Base-by-base conservation (phyloP, 2,113 vertebrate genomes). In the Sylvicapra grimmia region DNA sequence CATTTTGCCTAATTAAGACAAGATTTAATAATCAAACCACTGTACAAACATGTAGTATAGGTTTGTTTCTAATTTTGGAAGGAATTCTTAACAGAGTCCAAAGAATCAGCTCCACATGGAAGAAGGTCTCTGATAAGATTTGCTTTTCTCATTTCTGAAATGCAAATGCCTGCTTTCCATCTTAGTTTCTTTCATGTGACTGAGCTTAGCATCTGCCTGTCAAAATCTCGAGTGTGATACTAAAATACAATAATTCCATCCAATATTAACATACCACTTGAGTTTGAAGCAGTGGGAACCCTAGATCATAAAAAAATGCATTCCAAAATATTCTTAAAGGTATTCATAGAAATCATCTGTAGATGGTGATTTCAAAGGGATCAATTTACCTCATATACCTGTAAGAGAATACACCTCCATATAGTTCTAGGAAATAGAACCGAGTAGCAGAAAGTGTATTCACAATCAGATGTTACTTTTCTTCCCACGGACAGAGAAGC, bases 1-100 rank as follows among this genome's bases (percentile, higher is more conserved):
- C 98, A 99, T 99, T 99, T 98, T 98, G 98, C 91, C 98, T 99
- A 99, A 99, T 99, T 99, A 99, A 98, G 98, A 98, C 98, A 98
- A 98, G 98, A 98, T 99, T 99, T 99, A 99, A 99, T 99, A 99
- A 99, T 98, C 98, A 98, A 99, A 98, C 98, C 98, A 98, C 98
- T 99, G 98, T 98, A 99, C 98, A 99, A 99, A 98, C 98, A 98
- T 98, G 97, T 95, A 98, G 97, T 98, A 97, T 89, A 98, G 95
- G 98, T 98, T 99, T 99, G 99, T 98, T 99, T 99, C 98, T 99
- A 98, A 99, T 99, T 99, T 98, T 86, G 97, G 96, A 93, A 98
- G 90, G 98, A 99, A 99, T 99, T 98, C 97, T 98, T 98, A 97
- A 98, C 98, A 98, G 98, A 98, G 98, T 98, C 98, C 98, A 98